phyloP scores from a whole-genome alignment of 2,113 vertebrate species.

The Strigops habroptila region DNA sequence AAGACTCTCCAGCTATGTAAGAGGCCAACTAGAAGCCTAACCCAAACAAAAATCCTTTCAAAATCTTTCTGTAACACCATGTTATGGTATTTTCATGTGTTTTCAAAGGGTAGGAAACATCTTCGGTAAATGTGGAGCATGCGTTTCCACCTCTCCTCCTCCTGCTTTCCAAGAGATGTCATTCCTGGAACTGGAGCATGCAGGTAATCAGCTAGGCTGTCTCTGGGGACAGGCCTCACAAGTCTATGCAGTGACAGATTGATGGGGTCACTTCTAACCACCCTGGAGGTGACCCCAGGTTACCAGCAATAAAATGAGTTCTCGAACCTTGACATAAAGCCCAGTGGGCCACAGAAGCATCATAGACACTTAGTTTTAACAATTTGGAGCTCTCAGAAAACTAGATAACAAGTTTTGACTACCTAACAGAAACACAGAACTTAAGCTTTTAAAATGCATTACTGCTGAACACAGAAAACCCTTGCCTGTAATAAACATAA shows the following conservation, averaged over 20 bases:
- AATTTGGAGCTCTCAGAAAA: neutral
- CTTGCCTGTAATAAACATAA: neutral
- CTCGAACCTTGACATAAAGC: neutral
- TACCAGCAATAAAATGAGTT: neutral
- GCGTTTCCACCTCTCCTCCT: neutral
- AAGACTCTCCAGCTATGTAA: neutral
- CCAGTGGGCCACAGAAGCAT: neutral
- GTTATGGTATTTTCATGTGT: neutral
- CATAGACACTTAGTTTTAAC: slow-evolving; percentile 7
- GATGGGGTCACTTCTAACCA: neutral
- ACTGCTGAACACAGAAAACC: neutral
- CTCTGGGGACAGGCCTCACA: neutral
- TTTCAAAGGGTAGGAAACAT: neutral
- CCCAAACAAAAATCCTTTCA: neutral
- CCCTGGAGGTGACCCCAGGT: neutral
- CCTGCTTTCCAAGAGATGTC: neutral
- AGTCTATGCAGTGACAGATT: neutral
- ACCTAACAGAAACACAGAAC: neutral
- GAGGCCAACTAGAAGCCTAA: neutral
- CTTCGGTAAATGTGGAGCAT: neutral
- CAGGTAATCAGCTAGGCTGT: neutral
- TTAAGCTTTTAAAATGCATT: neutral
- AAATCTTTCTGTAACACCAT: neutral
- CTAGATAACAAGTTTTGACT: neutral
- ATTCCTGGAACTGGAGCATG: neutral